Conservation (phyloP, 2,797 vertebrate genomes). For the Perodicticus potto region DNA sequence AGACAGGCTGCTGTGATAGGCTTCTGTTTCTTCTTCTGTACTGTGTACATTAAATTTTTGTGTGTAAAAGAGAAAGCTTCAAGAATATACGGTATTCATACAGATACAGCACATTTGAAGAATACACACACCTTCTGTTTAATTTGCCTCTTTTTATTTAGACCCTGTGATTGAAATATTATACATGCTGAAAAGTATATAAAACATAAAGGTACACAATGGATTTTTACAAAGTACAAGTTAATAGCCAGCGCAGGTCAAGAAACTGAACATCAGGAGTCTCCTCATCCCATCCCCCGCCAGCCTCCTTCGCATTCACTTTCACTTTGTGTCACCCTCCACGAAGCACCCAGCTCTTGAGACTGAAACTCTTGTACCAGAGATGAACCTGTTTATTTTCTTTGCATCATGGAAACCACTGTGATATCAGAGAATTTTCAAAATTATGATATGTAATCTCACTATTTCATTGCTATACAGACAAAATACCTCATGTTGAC, state of each 20-base stretch:
- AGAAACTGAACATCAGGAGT: neutral
- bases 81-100: neutral
- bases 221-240: neutral
- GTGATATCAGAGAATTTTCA: neutral
- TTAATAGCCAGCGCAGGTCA: neutral
- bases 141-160: neutral
- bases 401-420: neutral
- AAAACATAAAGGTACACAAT: neutral
- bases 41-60: conserved; percentile 33
- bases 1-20: neutral
- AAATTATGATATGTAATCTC: neutral
- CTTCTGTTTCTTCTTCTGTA: neutral
- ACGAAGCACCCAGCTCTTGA: neutral
- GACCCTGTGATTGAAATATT: neutral
- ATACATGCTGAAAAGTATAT: neutral
- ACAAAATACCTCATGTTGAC: conserved; percentile 7
- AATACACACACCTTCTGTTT: conserved; percentile 22
- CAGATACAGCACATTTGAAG: conserved; percentile 15
- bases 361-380: neutral
- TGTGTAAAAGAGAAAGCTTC: neutral
- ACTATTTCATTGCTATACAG: neutral
- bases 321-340: neutral
- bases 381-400: neutral
- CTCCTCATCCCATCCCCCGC: too few relatives aligned
- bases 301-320: neutral